phyloP scores from a whole-genome alignment of 2,113 vertebrate genomes.

The Lynx canadensis region DNA sequence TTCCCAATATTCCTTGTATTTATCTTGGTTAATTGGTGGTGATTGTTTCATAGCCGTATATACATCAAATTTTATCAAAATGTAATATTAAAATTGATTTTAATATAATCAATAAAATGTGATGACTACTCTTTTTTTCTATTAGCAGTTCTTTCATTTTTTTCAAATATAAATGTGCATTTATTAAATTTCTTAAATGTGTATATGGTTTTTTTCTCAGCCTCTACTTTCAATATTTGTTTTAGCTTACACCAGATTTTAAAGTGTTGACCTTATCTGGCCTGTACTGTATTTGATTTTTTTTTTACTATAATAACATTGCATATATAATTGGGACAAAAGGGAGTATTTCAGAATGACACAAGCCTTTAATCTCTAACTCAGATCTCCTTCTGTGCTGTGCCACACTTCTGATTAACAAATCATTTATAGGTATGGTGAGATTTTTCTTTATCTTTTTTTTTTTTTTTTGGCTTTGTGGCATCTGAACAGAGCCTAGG shows the following conservation, averaged over 20 bases:
- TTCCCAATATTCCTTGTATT: neutral
- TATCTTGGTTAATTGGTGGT: neutral
- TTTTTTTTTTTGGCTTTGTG: neutral
- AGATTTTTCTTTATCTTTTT: neutral
- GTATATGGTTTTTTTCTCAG: neutral
- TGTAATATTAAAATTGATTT: neutral
- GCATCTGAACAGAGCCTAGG: neutral
- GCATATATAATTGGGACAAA: neutral
- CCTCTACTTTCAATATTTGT: neutral
- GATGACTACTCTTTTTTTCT: neutral
- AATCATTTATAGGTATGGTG: neutral
- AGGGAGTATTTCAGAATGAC: neutral
- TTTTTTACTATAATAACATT: neutral
- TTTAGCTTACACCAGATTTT: neutral
- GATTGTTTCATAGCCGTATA: neutral
- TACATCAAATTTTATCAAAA: neutral
- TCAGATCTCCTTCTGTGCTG: neutral
- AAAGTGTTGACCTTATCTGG: neutral
- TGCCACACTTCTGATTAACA: neutral
- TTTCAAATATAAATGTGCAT: neutral
- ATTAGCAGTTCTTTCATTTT: neutral
- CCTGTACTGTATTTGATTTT: neutral
- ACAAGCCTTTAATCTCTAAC: neutral
- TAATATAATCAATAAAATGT: neutral
- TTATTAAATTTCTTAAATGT: neutral